Base-by-base conservation (phyloP, 1,140 invertebrate genomes). In the Ganaspis sp. region DNA sequence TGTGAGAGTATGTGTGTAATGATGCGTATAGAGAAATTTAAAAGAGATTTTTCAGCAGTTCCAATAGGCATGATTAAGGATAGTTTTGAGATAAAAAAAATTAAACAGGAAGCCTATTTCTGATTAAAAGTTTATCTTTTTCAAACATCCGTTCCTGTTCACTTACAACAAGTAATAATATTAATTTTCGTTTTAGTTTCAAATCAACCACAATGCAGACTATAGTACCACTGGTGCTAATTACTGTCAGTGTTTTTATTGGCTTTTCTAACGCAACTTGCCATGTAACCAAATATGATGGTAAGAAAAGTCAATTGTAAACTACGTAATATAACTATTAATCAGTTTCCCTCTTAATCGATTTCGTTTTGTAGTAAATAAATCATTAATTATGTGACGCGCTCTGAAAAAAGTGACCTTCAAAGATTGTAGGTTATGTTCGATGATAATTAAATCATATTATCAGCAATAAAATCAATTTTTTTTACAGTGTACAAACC, bases 61-160 rank as follows among this genome's bases (percentile, higher is more conserved):
- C n/a, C 26, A 29, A 69, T 69, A n/a, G 12, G 37, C 12, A 11
- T 69, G 1, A 37, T n/a, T 17, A 17, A 11, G 15, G 26, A 69
- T 15, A 34, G 21, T 34, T 37, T 37, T 69, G 4, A 37, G 64
- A 69, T 69, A 37, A 34, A 69, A 69, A 15, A 69, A 15, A 29
- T 69, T 19, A 34, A 69, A 34, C 58, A 34, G 58, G 58, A 64
- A 64, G 23, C 26, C 29, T 64, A 9, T 9, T 29, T 26, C 23
- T 34, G 58, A 64, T 64, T 64, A 64, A 64, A 29, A n/a, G 12
- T 64, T 64, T 64, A 64, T 64, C 58, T 4, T 64, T 64, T 64
- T 29, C 4, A 12, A 64, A 64, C 58, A 26, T 64, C 58, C 58
- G 58, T 29, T 64, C 23, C 23, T 64, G 11, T 64, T n/a, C 19